These are phyloP conservation scores for Morelia viridis DNA, from an alignment of 2,797 vertebrate genomes.

Conservation along the genomic window DNA sequence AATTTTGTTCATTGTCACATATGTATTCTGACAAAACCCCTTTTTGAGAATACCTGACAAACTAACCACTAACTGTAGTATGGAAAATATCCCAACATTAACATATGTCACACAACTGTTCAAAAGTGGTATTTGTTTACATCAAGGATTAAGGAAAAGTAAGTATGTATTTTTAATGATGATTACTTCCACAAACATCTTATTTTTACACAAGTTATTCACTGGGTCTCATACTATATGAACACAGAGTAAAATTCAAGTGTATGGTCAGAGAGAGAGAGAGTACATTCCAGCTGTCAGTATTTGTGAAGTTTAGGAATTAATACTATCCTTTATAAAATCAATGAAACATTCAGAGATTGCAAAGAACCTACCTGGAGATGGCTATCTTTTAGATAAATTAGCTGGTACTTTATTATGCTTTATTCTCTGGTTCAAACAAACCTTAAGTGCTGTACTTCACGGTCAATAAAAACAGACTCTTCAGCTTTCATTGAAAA, in stretches of 20 bases:
- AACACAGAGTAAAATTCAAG: background rate
- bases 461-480: conserved; percentile 60
- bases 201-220: background rate
- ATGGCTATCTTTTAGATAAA: conserved; percentile 60
- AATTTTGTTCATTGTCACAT: too few species aligned
- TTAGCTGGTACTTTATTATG: conserved; percentile 58
- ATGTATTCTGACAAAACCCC: too few species aligned
- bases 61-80: conserved; percentile 30
- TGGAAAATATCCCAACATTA: background rate
- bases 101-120: background rate
- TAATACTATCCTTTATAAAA: conserved; percentile 60
- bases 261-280: too few species aligned
- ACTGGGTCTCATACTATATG: background rate
- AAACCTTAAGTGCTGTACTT: conserved; percentile 55
- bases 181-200: background rate
- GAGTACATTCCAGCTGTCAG: conserved; percentile 25
- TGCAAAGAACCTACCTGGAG: conserved; percentile 44
- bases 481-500: conserved; percentile 56
- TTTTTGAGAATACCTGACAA: background rate
- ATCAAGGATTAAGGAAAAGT: background rate
- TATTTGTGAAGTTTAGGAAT: conserved; percentile 44
- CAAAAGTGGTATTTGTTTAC: background rate
- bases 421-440: conserved; percentile 57
- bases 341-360: conserved; percentile 47
- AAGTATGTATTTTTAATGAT: background rate